Base-by-base conservation (phyloP, 2,797 vertebrate genomes). In the Antrozous pallidus region DNA sequence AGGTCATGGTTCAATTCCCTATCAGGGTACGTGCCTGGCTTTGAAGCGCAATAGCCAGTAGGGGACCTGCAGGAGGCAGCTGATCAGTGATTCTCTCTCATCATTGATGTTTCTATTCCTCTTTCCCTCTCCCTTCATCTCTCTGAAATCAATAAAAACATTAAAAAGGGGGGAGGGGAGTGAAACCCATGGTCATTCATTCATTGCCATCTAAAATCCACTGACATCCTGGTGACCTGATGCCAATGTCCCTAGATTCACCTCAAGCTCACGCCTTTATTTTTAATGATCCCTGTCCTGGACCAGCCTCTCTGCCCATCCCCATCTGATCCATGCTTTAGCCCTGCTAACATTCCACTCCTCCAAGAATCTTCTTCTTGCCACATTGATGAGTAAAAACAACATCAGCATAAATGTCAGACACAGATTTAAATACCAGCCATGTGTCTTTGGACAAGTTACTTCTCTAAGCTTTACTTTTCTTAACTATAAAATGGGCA, bases 401-500 rank as follows among this genome's bases (percentile, higher is more conserved):
- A 86, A 9, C 49, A 84, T 69, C 74, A 17, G 20, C 80, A 6
- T 65, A 71, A 36, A 94, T 91, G n/a, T 65, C 56, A 58, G 63
- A 45, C 24, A 24, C 8, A 36, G 12, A 12, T 84, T 92, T 51
- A 70, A 78, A 74, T 16, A 42, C 16, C 33, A 82, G 70, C 58
- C 20, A 24, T 5, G 45, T 58, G 36, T 73, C 91, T 92, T 56
- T 56, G 56, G 28, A 40, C 40, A 78, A 88, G 56, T 49, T 51
- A 42, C 38, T 67, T 95, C 56, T 82, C 71, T 81, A 51, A 70
- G 38, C 28, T 58, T 80, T 36, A 22, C 38, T 61, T 75, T 87
- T 77, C 56, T 79, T 75, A 69, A 20, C 63, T 95, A 45, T 86
- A 58, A 84, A 95, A 81, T 22, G 38, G 77, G 45, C 70, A 87